Evolutionary conservation across 2,888 invertebrate species (phyloP).

Genomic region (Eilema depressum): DNA sequence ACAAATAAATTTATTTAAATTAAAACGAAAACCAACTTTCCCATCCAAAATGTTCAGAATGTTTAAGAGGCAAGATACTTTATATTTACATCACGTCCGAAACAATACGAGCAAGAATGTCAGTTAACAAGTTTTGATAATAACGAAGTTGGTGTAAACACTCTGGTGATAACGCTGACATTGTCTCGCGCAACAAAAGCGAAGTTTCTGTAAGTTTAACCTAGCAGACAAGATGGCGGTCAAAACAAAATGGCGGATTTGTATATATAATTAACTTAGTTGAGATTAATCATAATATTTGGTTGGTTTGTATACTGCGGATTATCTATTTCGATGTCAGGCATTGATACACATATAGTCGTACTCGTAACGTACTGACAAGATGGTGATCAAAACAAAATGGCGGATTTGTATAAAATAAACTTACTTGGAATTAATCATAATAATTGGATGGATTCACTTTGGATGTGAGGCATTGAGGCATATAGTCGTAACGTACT

Average conservation of each 20-base stretch:
- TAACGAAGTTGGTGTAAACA: conserved; percentile 49
- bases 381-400: conserved; percentile 16
- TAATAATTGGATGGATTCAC: not conserved
- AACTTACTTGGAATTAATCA: conserved; percentile 9
- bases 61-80: conserved; percentile 17
- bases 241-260: conserved; percentile 17
- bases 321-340: not conserved
- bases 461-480: not conserved
- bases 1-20: not conserved
- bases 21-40: conserved; percentile 7
- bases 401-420: conserved; percentile 13
- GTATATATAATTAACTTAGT: conserved; percentile 9
- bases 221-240: conserved; percentile 18
- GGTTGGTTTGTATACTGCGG: not conserved
- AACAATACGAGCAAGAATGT: conserved; percentile 37
- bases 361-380: not conserved
- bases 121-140: conserved; percentile 50
- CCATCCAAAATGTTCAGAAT: not conserved
- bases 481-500: not conserved
- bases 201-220: conserved; percentile 36
- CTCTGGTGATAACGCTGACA: conserved; percentile 45
- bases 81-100: conserved; percentile 16
- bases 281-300: conserved; percentile 7
- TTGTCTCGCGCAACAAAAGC: conserved; percentile 42
- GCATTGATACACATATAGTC: not conserved